Evolutionary conservation across 2,888 invertebrate species (phyloP), one percentile per base, ranked within the genome.

Genomic region (Cactoblastis cactorum): DNA sequence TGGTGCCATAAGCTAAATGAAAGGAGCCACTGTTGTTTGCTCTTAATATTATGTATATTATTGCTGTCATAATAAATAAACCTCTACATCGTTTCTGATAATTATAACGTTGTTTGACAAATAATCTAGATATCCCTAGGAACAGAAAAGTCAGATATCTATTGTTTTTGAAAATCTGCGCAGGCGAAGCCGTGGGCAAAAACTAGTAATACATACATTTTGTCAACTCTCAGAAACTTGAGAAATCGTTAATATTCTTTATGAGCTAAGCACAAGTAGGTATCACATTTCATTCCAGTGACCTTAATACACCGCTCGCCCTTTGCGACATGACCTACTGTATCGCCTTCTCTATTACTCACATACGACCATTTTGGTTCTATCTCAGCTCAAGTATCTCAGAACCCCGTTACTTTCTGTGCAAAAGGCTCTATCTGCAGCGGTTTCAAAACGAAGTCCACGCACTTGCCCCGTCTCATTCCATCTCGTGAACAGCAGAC

Each of bases 331-430:
- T 81, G 85, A 87, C 83, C 82, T 74, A 77, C 64, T 67, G 63
- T 53, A 52, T 56, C 12, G 56, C 53, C 46, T 14, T 85, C 83
- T 69, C 77, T 51, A 39, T 86, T 74, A 54, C 59, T 57, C 80
- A 53, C 35, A 52, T 51, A 56, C 74, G 73, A 77, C 75, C 78
- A 71, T 67, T 53, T 61, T 72, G 68, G 55, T 61, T 58, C 69
- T 60, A 62, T 87, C 80, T 84, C 89, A 69, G 53, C 74, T 80
- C 80, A 81, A 80, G 78, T 82, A 88, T 88, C 88, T 87, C 71
- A 84, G 84, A 83, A 83, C 74, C 79, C 76, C 90, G 90, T 90
- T 90, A 90, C 89, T 89, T 90, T 89, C 87, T 67, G 77, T 83
- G 86, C 88, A 84, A 87, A 88, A 89, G 88, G 87, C 79, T 81